Conservation (phyloP, 2,888 invertebrate genomes). For the Orthosia gothica region DNA sequence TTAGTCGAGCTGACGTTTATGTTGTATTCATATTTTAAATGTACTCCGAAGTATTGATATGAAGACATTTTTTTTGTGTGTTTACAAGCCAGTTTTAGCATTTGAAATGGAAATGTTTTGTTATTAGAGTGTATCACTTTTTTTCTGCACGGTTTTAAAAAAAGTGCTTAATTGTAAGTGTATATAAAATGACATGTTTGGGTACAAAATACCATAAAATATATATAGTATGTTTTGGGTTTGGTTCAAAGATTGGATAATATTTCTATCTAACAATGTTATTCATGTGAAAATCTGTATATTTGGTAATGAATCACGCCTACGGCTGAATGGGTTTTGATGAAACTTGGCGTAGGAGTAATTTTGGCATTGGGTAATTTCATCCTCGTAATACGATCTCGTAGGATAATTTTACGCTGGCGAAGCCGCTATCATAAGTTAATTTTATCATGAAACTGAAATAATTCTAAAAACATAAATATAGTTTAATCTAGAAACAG, state of each 20-base stretch:
- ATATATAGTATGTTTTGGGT: too few species aligned
- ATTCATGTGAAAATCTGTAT: not conserved
- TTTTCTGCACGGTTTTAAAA: not conserved
- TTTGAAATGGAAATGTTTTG: slow-evolving; percentile 5
- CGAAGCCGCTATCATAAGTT: not conserved
- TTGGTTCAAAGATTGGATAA: not conserved
- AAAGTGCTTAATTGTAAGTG: not conserved
- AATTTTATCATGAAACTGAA: not conserved
- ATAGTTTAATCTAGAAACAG: not conserved
- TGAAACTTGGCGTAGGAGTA: not conserved
- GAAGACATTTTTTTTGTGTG: not conserved
- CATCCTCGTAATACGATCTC: not conserved
- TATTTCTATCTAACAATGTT: not conserved
- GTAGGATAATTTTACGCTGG: not conserved
- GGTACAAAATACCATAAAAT: not conserved
- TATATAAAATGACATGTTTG: not conserved
- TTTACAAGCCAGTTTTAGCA: not conserved
- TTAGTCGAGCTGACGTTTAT: slow-evolving; percentile 67
- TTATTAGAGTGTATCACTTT: slow-evolving; percentile 1
- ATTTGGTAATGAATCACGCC: not conserved
- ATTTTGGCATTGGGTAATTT: too few species aligned
- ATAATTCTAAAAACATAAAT: not conserved
- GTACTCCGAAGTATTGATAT: slow-evolving; percentile 58
- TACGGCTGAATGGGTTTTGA: not conserved
- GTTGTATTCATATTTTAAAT: slow-evolving; percentile 65